Evolutionary conservation across 1,140 invertebrate species (phyloP).

Genomic region (Lithobius niger): DNA sequence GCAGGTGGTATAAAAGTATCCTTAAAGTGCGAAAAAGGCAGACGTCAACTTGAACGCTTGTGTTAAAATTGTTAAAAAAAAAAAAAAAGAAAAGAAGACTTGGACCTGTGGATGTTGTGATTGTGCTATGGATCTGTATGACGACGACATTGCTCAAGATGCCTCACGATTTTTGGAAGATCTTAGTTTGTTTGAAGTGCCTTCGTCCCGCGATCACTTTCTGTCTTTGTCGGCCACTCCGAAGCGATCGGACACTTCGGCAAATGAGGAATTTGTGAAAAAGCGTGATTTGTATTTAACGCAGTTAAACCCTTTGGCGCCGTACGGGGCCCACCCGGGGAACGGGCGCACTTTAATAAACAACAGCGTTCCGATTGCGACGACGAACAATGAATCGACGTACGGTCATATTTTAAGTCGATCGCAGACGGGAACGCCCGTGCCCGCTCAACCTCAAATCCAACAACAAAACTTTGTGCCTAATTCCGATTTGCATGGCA

Average conservation of each 20-base stretch:
- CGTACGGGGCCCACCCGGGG: neutral
- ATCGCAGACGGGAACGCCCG: too few relatives aligned
- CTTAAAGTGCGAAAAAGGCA: too few relatives aligned
- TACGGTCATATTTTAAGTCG: too few relatives aligned
- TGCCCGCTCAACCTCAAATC: too few relatives aligned
- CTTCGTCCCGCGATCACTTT: slow-evolving; percentile 11
- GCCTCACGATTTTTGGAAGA: slow-evolving; percentile 22
- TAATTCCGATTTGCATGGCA: too few relatives aligned
- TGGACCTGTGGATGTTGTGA: slow-evolving; percentile 2
- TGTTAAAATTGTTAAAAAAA: too few relatives aligned
- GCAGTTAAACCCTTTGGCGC: neutral
- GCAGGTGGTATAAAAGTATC: too few relatives aligned
- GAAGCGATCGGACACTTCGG: slow-evolving; percentile 23
- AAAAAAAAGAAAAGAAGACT: slow-evolving; percentile 19
- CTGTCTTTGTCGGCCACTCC: slow-evolving; percentile 15
- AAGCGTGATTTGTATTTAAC: slow-evolving; percentile 20
- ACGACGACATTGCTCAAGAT: slow-evolving; percentile 21
- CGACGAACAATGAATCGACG: too few relatives aligned
- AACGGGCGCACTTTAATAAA: neutral
- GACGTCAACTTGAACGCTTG: too few relatives aligned
- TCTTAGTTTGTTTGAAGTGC: slow-evolving; percentile 23
- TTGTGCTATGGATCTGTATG: neutral
- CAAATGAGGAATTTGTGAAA: slow-evolving; percentile 21
- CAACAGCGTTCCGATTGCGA: too few relatives aligned
- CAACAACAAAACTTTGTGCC: too few relatives aligned